Evolutionary conservation across 2,113 vertebrate species (phyloP).

Genomic region (Proterorhinus semilunaris): DNA sequence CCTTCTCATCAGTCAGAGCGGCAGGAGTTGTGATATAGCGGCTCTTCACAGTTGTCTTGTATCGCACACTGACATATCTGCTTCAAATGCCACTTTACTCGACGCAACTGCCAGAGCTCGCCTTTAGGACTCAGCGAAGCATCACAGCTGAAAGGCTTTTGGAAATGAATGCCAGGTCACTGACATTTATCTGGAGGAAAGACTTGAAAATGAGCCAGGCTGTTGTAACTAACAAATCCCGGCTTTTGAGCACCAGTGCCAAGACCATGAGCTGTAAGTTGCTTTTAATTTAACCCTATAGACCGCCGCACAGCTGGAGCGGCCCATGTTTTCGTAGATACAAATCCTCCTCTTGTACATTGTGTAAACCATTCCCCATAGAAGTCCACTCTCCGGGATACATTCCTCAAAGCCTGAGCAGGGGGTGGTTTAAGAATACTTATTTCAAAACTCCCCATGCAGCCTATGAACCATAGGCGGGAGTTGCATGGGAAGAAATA

Average conservation of each 20-base stretch:
- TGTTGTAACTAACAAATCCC: slow-evolving; percentile 33
- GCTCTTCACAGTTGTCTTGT: slow-evolving; percentile 27
- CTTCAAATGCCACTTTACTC: slow-evolving; percentile 39
- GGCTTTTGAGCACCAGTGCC: slow-evolving; percentile 25
- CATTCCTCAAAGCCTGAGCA: slow-evolving; percentile 36
- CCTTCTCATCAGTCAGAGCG: slow-evolving; percentile 21
- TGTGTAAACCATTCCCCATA: slow-evolving; percentile 28
- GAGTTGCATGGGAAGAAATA: slow-evolving; percentile 30
- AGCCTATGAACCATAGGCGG: slow-evolving; percentile 25
- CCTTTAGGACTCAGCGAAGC: slow-evolving; percentile 35
- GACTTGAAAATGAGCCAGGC: slow-evolving; percentile 41
- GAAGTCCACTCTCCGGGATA: slow-evolving; percentile 26
- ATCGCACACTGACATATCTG: slow-evolving; percentile 40
- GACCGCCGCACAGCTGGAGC: slow-evolving; percentile 57
- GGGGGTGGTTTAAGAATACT: slow-evolving; percentile 28
- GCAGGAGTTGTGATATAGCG: slow-evolving; percentile 16
- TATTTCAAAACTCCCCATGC: slow-evolving; percentile 30
- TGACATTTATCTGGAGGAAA: slow-evolving; percentile 43
- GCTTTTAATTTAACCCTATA: slow-evolving; percentile 55
- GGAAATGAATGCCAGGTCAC: slow-evolving; percentile 35
- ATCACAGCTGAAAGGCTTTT: slow-evolving; percentile 42
- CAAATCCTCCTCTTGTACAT: slow-evolving; percentile 52
- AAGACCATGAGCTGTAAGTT: slow-evolving; percentile 23
- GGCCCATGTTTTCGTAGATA: slow-evolving; percentile 42
- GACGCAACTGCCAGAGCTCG: slow-evolving; percentile 29